Percentiles rank a stretch among this genome's conserved stretches.
phyloP scores from a whole-genome alignment of 37 sponge, comb jelly and placozoan species.

The Halisarca cf. caerulea region DNA sequence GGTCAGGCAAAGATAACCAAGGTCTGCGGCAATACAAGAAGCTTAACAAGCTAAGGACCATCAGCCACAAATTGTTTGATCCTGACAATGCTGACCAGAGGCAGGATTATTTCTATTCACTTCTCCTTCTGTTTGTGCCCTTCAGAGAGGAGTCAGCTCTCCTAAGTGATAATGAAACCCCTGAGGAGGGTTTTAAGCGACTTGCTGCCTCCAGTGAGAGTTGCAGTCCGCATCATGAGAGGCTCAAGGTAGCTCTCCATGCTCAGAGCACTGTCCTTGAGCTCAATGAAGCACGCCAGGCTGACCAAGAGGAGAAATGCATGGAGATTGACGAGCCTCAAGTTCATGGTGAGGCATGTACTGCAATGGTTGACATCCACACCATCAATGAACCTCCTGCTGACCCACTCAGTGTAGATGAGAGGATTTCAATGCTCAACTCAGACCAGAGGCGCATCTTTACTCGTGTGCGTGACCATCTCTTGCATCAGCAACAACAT shows the following conservation, averaged over 20 bases:
- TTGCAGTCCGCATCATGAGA: neutral
- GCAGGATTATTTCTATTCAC: constrained; percentile 42
- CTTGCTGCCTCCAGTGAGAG: neutral
- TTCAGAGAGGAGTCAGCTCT: constrained; percentile 25
- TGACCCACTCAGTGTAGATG: constrained; percentile 1
- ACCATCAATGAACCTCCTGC: neutral
- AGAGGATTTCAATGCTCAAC: constrained; percentile 13
- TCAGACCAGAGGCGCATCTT: constrained; percentile 26
- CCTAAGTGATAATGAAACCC: constrained; percentile 1
- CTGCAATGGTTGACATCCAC: constrained; percentile 32
- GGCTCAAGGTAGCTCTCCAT: neutral
- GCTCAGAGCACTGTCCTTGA: neutral
- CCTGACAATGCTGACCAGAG: constrained; percentile 20
- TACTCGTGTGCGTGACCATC: neutral
- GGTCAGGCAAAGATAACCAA: neutral
- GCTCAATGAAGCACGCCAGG: constrained; percentile 35
- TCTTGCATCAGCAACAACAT: constrained; percentile 5
- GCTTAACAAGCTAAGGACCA: neutral
- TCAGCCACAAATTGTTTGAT: constrained; percentile 36
- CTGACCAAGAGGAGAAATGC: neutral
- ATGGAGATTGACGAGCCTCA: neutral
- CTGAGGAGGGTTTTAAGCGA: constrained; percentile 15
- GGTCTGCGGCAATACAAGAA: neutral
- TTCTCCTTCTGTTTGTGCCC: constrained; percentile 39
- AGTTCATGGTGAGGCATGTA: constrained; percentile 26